A percentile compares a stretch with the other conserved stretches of the same genome.
phyloP scores from a whole-genome alignment of 2,797 vertebrate species.

The Glossophaga mutica region DNA sequence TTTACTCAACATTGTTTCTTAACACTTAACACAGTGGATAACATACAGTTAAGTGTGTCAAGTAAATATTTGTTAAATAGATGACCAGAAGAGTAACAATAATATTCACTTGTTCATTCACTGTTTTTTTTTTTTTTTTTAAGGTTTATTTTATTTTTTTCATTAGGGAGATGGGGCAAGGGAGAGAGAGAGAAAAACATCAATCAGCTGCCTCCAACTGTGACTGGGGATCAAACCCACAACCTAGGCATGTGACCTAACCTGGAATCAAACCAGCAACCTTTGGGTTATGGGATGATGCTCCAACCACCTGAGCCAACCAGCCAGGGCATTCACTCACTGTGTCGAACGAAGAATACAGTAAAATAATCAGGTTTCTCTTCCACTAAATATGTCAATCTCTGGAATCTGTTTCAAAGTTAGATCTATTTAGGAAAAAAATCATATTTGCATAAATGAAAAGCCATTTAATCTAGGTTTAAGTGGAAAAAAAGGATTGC shows the following conservation, averaged over 20 bases:
- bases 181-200: not conserved
- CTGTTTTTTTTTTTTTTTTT: not conserved
- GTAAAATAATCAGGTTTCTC: conserved; percentile 23
- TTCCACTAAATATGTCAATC: not conserved
- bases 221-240: not conserved
- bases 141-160: not conserved
- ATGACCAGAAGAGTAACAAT: not conserved
- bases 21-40: not conserved
- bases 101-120: not conserved
- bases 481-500: not conserved
- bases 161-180: no score
- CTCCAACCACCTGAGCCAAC: not conserved
- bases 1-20: conserved; percentile 13
- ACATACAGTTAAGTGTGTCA: not conserved
- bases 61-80: not conserved
- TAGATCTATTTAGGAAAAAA: not conserved
- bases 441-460: not conserved
- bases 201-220: not conserved
- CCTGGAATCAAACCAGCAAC: not conserved
- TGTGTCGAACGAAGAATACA: not conserved
- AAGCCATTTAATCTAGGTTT: not conserved
- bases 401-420: conserved; percentile 1
- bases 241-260: not conserved
- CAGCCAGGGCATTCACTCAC: not conserved
- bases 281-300: not conserved